A percentile compares a stretch with the other conserved stretches of the same genome.
Evolutionary conservation across 2,888 invertebrate species (phyloP).

Genomic region (Phortica okadai): DNA sequence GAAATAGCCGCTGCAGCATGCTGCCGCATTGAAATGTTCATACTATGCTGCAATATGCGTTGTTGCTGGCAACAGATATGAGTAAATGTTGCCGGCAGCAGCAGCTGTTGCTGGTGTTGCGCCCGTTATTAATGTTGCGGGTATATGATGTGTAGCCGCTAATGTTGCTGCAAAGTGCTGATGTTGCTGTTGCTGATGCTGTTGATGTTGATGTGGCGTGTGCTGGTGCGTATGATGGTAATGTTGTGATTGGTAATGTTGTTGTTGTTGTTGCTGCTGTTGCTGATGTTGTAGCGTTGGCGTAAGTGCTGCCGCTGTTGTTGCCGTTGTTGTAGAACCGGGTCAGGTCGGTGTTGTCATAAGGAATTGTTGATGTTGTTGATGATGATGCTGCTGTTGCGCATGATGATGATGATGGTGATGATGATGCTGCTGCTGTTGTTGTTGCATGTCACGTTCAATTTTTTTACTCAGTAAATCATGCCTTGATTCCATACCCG

Average conservation of each 20-base stretch:
- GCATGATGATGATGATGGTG: slow-evolving; percentile 43
- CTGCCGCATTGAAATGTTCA: slow-evolving; percentile 35
- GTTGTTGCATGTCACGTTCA: slow-evolving; percentile 74
- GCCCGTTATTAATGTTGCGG: slow-evolving; percentile 61
- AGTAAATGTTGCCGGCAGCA: slow-evolving; percentile 66
- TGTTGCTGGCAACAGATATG: slow-evolving; percentile 74
- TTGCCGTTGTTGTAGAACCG: slow-evolving; percentile 66
- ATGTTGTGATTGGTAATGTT: slow-evolving; percentile 55
- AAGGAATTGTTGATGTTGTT: slow-evolving; percentile 76
- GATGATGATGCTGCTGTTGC: slow-evolving; percentile 62
- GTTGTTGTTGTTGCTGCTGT: slow-evolving; percentile 56
- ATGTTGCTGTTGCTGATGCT: slow-evolving; percentile 26
- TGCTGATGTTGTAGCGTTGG: slow-evolving; percentile 54
- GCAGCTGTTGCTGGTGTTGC: slow-evolving; percentile 61
- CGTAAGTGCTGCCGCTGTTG: slow-evolving; percentile 55
- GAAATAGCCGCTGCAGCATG: slow-evolving; percentile 47
- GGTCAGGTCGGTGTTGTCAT: slow-evolving; percentile 78
- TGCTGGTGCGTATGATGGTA: slow-evolving; percentile 32
- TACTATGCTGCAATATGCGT: slow-evolving; percentile 74
- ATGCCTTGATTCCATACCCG: slow-evolving; percentile 77
- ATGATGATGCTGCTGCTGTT: slow-evolving; percentile 53
- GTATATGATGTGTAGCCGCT: slow-evolving; percentile 61
- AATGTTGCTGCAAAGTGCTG: slow-evolving; percentile 51
- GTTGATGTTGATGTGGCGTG: slow-evolving; percentile 35
- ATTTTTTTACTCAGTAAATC: slow-evolving; percentile 76